Evolutionary conservation across 2,113 vertebrate species (phyloP).

Genomic region (Corynorhinus townsendii): DNA sequence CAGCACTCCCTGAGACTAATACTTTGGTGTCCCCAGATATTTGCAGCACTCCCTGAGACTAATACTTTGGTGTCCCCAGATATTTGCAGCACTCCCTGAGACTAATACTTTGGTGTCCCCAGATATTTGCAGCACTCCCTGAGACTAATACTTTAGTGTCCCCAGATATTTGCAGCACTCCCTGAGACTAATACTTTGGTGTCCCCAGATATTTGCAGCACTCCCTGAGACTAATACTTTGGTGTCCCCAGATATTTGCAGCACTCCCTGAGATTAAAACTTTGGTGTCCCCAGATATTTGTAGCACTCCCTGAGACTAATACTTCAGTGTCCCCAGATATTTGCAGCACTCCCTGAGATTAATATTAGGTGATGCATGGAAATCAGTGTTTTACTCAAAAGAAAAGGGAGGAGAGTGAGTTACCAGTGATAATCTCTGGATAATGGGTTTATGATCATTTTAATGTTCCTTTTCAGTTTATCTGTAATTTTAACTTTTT

Average conservation of each 20-base stretch:
- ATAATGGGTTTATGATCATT: not conserved
- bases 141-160: not conserved
- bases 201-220: not conserved
- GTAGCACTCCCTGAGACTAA: no score
- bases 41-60: not conserved
- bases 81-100: no score
- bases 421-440: not conserved
- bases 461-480: not conserved
- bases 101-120: not conserved
- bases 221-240: not conserved
- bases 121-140: not conserved
- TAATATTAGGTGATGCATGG: not conserved
- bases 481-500: not conserved
- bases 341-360: not conserved
- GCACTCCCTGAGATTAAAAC: no score
- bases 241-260: no score
- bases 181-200: not conserved
- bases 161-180: no score
- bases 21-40: not conserved
- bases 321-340: not conserved
- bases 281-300: not conserved
- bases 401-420: not conserved
- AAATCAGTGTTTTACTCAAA: not conserved
- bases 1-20: no score
- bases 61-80: not conserved